phyloP scores from a whole-genome alignment of 2,888 invertebrate genomes.

The Eristalinus sepulchralis region DNA sequence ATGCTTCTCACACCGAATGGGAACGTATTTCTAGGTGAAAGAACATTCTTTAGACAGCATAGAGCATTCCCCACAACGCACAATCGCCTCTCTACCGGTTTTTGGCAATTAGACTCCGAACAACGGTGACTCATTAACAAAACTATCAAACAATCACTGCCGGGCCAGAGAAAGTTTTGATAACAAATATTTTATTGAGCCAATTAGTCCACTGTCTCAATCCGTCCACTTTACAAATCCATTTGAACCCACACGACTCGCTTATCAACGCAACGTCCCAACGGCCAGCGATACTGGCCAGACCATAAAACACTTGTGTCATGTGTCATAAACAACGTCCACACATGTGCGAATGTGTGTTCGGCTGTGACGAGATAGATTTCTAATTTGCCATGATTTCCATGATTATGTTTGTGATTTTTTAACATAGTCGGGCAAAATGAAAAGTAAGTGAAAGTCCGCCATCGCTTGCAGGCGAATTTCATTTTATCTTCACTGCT shows the following conservation, averaged over 20 bases:
- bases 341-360: not conserved
- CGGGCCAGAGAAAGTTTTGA: not conserved
- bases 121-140: not conserved
- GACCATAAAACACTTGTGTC: conserved; percentile 9
- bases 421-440: not conserved
- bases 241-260: not conserved
- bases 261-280: not conserved
- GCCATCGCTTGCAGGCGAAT: conserved; percentile 1
- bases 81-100: not conserved
- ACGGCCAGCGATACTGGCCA: not conserved
- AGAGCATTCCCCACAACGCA: not conserved
- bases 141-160: not conserved
- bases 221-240: not conserved
- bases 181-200: not conserved
- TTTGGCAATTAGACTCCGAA: not conserved
- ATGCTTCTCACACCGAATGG: not conserved
- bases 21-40: not conserved
- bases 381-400: conserved; percentile 34
- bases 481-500: not conserved
- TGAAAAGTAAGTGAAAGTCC: conserved; percentile 24
- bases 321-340: not conserved
- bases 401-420: conserved; percentile 5
- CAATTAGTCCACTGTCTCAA: not conserved
- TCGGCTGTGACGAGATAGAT: conserved; percentile 3
- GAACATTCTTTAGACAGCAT: not conserved